Conservation (phyloP, 1,140 invertebrate species). For the Pogonognathellus flavescens region DNA sequence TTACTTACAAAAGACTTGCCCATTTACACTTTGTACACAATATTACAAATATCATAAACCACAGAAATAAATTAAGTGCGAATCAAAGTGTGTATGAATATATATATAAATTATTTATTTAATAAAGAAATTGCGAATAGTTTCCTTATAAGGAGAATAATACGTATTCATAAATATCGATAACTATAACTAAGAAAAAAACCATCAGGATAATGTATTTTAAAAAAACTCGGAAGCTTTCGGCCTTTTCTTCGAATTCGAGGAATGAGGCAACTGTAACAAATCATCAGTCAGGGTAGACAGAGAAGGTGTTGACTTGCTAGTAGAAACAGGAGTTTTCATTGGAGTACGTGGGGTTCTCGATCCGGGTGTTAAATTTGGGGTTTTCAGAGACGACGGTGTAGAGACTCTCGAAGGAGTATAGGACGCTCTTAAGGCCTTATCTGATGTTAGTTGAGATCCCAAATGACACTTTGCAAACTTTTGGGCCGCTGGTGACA, state of each 20-base stretch:
- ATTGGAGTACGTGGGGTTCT: slow-evolving; percentile 64
- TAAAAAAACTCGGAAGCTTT: slow-evolving; percentile 61
- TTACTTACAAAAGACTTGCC: not conserved
- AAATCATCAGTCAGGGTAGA: slow-evolving; percentile 57
- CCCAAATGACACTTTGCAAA: slow-evolving; percentile 78
- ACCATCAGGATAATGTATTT: not conserved
- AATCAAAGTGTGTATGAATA: not conserved
- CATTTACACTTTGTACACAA: not conserved
- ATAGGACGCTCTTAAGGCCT: slow-evolving; percentile 73
- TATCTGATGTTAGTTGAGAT: slow-evolving; percentile 71
- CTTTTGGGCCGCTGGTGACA: slow-evolving; percentile 94
- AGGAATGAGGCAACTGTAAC: slow-evolving; percentile 51
- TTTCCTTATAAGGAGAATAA: not conserved
- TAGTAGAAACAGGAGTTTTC: slow-evolving; percentile 36
- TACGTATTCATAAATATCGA: not conserved
- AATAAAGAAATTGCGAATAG: no score
- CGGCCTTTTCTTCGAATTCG: not conserved
- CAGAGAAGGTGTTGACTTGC: slow-evolving; percentile 33
- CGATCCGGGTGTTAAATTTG: slow-evolving; percentile 66
- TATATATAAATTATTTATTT: no score
- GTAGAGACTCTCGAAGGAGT: slow-evolving; percentile 70
- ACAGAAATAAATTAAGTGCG: not conserved
- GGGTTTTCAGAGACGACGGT: slow-evolving; percentile 66
- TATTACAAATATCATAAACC: not conserved
- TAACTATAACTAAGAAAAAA: not conserved